Base-by-base conservation (phyloP, 2,888 invertebrate genomes). In the Pollenia angustigena region DNA sequence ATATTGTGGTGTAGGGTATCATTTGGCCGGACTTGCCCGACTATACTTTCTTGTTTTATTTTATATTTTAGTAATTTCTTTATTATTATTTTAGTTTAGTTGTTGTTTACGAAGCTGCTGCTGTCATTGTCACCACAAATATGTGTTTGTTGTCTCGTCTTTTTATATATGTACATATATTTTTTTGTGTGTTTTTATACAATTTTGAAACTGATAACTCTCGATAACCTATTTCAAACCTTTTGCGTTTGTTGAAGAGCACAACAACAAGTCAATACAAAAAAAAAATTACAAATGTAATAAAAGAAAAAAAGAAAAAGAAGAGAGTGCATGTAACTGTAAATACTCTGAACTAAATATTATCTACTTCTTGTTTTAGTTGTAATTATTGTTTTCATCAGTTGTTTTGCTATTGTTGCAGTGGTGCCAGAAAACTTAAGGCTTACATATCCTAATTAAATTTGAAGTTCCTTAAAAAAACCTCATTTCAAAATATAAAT, bases 201-300 rank as follows among this genome's bases (percentile, higher is more conserved):
- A 18, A 66, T 48, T 66, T 81, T 78, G 42, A 74, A 84, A 78
- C 76, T 87, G 84, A 87, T 87, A 84, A 81, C 84, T 78, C 78
- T 69, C 74, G 87, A 87, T 87, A 87, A 87, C 84, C 87, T 84
- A 87, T 84, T 87, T 87, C 68, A 84, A 81, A 84, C 83, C 81
- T 81, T 81, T 50, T 76, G 79, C 72, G 76, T 81, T 80, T 69
- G 12, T 40, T 62, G 66, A 68, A 40, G n/a, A 60, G n/a, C 23
- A 62, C n/a, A 83, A 52, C 46, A 54, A 18, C 10, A 68, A 23
- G 16, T 52, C 46, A 12, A 58, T 72, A 1, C 8, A 60, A 32
- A 56, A 50, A 40, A 64, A 48, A 40, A 40, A 23, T 72, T 58
- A 18, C 64, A 32, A 40, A 52, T 40, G 18, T 54, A 62, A 71